Evolutionary conservation across 2,888 invertebrate genomes (phyloP).

Genomic region (Atherix ibis): DNA sequence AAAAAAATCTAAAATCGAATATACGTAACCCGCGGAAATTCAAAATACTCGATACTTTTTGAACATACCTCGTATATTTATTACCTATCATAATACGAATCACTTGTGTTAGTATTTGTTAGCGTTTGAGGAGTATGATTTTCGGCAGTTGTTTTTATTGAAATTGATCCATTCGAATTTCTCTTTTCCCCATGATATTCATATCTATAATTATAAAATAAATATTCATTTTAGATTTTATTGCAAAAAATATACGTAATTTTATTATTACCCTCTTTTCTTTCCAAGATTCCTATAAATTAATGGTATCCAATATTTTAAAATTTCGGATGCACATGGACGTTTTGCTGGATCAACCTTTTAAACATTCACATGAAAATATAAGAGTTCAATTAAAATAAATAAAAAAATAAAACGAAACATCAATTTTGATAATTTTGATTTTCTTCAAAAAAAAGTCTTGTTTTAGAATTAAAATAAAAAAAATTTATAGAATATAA

Average conservation of each 20-base stretch:
- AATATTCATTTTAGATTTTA: too few relatives aligned
- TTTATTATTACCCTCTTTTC: constrained; percentile 24
- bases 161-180: too few relatives aligned
- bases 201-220: constrained; percentile 20
- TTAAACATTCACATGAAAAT: too few relatives aligned
- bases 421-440: background rate
- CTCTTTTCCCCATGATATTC: constrained; percentile 22
- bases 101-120: too few relatives aligned
- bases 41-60: too few relatives aligned
- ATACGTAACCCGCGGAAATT: too few relatives aligned
- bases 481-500: background rate
- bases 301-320: constrained; percentile 37
- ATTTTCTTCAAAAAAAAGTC: background rate
- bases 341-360: constrained; percentile 42
- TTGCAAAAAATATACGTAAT: background rate
- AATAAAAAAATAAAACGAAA: background rate
- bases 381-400: constrained; percentile 20
- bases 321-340: constrained; percentile 45
- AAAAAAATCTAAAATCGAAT: too few relatives aligned
- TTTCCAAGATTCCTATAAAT: constrained; percentile 31
- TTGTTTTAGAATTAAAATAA: background rate
- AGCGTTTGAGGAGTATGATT: too few relatives aligned
- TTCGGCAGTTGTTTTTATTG: too few relatives aligned
- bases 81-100: too few relatives aligned
- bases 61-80: too few relatives aligned